phyloP scores from a whole-genome alignment of 1,140 invertebrate species.

The Antheraea mylitta region DNA sequence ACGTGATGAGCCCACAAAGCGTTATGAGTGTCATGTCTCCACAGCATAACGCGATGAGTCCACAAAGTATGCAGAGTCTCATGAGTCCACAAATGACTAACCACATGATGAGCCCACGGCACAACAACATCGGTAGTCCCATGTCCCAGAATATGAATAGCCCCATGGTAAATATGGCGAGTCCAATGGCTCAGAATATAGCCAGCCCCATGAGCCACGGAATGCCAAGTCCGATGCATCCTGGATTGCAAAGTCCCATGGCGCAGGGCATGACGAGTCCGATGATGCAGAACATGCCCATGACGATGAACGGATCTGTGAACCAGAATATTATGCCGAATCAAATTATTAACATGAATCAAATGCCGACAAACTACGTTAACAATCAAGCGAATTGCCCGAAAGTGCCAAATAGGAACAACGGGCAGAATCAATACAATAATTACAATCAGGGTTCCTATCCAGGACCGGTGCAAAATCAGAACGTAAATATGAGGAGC shows the following conservation, averaged over 20 bases:
- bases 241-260: slow-evolving; percentile 62
- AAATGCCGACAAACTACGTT: slow-evolving; percentile 45
- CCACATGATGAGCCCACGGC: slow-evolving; percentile 70
- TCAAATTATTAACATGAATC: slow-evolving; percentile 58
- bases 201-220: slow-evolving; percentile 69
- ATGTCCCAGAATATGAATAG: slow-evolving; percentile 68
- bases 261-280: slow-evolving; percentile 52
- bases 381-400: slow-evolving; percentile 53
- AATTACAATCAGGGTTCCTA: slow-evolving; percentile 55
- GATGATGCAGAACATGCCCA: slow-evolving; percentile 66
- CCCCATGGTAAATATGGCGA: slow-evolving; percentile 65
- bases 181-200: slow-evolving; percentile 62
- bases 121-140: slow-evolving; percentile 66
- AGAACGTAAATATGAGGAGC: slow-evolving; percentile 41
- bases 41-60: slow-evolving; percentile 71
- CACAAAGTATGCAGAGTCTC: slow-evolving; percentile 68
- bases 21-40: slow-evolving; percentile 75
- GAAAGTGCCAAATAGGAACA: slow-evolving; percentile 57
- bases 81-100: slow-evolving; percentile 72
- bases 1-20: slow-evolving; percentile 71
- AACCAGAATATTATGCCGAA: slow-evolving; percentile 35
- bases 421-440: slow-evolving; percentile 59
- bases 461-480: slow-evolving; percentile 43
- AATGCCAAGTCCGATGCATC: slow-evolving; percentile 72
- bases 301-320: slow-evolving; percentile 50